Base-by-base conservation (phyloP, 2,888 invertebrate genomes). In the Rotaria sp. region DNA sequence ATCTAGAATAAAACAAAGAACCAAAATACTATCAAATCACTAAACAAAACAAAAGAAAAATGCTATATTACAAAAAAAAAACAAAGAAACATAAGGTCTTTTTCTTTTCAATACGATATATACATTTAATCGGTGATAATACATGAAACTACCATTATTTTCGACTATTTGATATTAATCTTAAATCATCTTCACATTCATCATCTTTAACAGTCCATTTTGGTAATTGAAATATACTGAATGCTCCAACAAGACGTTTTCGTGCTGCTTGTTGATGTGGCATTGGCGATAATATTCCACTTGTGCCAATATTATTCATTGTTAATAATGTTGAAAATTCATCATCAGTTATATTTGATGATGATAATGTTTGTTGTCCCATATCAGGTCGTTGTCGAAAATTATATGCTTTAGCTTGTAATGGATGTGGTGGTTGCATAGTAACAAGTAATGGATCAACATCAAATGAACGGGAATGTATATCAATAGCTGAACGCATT, bases 21-120 rank as follows among this genome's bases (percentile, higher is more conserved):
- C 35, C 67, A 67, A 67, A 67, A 67, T 67, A 67, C 67, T 67
- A 67, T 67, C 35, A 67, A 67, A 67, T 67, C 67, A 67, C 67
- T 67, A 67, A 67, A 67, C 67, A 7, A 30, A 35, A 67, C 1
- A 13, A 48, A 55, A 55, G n/a, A 3, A 67, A 67, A 67, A 35
- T 67, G 18, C 18, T 67, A 21, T 67, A 67, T 67, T 67, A 67
- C 35, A 67, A 18, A 35, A 67, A 67, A n/a, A 18, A 67, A 35
- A n/a, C 0, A 18, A 13, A 15, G 4, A 67, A 30, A 59, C 57
- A 59, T 59, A 10, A 10, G 26, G 30, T 8, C 13, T 35, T 8
- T 18, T 67, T 7, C 15, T 67, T 21, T 67, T n/a, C n/a, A 13
- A 67, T 35, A 67, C 4, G 18, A 67, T 21, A 67, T 67, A 67